These are phyloP conservation scores for Ictidomys tridecemlineatus DNA, from an alignment of 2,113 vertebrate species.

Conservation along the genomic window DNA sequence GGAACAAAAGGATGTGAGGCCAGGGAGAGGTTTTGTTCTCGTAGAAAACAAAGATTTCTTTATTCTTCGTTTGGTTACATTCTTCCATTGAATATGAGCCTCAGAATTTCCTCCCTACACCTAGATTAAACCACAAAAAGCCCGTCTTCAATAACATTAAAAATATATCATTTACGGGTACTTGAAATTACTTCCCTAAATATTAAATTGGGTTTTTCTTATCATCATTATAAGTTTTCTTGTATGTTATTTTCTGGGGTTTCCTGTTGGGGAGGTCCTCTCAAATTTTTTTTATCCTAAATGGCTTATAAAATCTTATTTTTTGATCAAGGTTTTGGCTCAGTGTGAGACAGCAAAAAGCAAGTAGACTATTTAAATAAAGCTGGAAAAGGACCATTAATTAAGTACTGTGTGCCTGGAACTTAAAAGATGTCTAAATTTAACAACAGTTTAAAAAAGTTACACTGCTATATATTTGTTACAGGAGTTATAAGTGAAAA, in stretches of 20 bases:
- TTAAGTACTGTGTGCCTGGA: conserved; percentile 41
- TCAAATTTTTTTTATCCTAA: neutral
- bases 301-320: conserved; percentile 30
- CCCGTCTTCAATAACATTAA: neutral
- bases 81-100: neutral
- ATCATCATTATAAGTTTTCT: neutral
- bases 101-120: neutral
- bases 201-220: neutral
- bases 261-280: neutral
- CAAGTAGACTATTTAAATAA: conserved; percentile 37
- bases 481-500: neutral
- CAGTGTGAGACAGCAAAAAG: conserved; percentile 15
- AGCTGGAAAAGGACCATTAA: neutral
- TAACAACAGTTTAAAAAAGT: neutral
- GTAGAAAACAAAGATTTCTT: neutral
- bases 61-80: neutral
- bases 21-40: neutral
- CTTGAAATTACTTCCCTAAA: conserved; percentile 26
- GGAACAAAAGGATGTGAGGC: neutral
- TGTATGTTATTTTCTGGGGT: neutral
- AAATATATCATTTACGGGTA: neutral
- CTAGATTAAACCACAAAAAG: conserved; percentile 4
- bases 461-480: neutral
- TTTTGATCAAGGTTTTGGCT: conserved; percentile 43
- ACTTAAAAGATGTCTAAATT: conserved; percentile 29